Evolutionary conservation across 2,797 vertebrate species (phyloP).

Genomic region (Myotis myotis): DNA sequence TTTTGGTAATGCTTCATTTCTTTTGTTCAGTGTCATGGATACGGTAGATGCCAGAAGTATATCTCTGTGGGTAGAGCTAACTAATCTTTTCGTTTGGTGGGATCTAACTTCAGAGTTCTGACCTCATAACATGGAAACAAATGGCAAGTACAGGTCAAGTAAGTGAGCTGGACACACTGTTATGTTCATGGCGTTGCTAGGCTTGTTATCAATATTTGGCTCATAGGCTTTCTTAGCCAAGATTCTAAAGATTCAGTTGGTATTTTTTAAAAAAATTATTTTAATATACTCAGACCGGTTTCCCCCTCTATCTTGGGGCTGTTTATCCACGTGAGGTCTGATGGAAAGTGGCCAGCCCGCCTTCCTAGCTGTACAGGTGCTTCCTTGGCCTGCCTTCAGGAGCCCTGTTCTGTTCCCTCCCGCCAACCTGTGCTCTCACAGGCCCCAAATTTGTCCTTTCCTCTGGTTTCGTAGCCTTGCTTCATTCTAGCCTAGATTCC

Average conservation of each 20-base stretch:
- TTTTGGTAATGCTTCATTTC: not conserved
- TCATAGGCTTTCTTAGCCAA: not conserved
- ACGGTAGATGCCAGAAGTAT: not conserved
- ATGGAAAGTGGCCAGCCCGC: not conserved
- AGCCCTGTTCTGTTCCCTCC: too few species aligned
- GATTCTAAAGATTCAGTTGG: not conserved
- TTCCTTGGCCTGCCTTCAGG: not conserved
- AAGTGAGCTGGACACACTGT: rapidly evolving
- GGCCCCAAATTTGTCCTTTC: not conserved
- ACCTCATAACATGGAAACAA: not conserved
- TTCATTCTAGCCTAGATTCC: not conserved
- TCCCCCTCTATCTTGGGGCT: not conserved
- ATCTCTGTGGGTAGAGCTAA: not conserved
- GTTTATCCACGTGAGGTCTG: not conserved
- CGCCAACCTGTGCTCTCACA: not conserved
- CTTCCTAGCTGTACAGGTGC: not conserved
- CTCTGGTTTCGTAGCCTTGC: not conserved
- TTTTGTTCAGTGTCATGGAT: not conserved
- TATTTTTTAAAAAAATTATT: not conserved
- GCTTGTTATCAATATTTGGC: not conserved
- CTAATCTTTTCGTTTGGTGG: not conserved
- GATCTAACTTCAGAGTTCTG: not conserved
- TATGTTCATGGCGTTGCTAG: not conserved
- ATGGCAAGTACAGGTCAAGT: not conserved
- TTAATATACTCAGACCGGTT: not conserved